These are phyloP conservation scores for Leucania comma DNA, from an alignment of 2,888 invertebrate species.

Conservation along the genomic window DNA sequence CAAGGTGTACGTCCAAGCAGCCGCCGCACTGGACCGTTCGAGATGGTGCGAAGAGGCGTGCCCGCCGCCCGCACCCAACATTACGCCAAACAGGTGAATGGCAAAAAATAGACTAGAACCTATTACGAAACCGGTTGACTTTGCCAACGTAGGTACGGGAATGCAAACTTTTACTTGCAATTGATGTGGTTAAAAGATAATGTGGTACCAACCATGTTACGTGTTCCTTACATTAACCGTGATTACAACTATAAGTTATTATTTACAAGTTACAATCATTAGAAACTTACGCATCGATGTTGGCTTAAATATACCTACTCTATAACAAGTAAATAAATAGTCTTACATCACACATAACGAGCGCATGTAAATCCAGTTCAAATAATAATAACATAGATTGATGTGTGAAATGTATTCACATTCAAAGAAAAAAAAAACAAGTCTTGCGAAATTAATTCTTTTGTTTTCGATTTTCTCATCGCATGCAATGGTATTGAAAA, in stretches of 20 bases:
- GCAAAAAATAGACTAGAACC: conserved; percentile 85
- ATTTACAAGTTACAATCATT: conserved; percentile 33
- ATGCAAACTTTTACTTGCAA: conserved; percentile 87
- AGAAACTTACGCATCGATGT: conserved; percentile 41
- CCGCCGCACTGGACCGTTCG: conserved; percentile 69
- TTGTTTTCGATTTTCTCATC: conserved; percentile 77
- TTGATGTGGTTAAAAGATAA: conserved; percentile 82
- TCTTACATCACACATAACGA: conserved; percentile 34
- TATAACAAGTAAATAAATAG: conserved; percentile 18
- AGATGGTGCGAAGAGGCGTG: conserved; percentile 76
- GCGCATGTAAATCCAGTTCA: conserved; percentile 32
- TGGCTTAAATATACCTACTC: conserved; percentile 18
- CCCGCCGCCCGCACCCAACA: conserved; percentile 65
- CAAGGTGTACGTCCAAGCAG: conserved; percentile 72
- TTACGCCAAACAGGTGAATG: conserved; percentile 83
- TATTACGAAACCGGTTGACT: conserved; percentile 85
- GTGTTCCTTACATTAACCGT: conserved; percentile 69
- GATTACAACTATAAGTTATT: conserved; percentile 51
- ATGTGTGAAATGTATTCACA: conserved; percentile 69
- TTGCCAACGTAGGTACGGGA: conserved; percentile 78
- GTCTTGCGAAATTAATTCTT: conserved; percentile 68
- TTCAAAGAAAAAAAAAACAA: conserved; percentile 57
- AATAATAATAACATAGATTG: conserved; percentile 60
- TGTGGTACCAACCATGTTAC: conserved; percentile 73
- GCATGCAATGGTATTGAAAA: conserved; percentile 63